Evolutionary conservation across 2,888 invertebrate species (phyloP), one percentile per base, ranked within the genome.

Genomic region (Willowsia nigromaculata): DNA sequence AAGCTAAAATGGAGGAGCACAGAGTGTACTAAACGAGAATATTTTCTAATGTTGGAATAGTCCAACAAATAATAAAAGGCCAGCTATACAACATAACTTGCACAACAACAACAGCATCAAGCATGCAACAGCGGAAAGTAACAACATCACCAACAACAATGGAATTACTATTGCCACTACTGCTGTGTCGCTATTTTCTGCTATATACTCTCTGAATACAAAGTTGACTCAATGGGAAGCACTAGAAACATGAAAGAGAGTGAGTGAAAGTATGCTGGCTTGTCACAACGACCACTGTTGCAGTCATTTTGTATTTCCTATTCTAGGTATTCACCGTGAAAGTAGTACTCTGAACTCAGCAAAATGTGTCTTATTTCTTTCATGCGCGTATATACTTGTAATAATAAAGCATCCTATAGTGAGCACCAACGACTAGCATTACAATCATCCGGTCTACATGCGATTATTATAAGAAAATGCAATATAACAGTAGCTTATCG

Each of bases 201-300:
- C 68, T 22, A 1, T 9, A 37, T 68, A 15, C 40, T 40, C 37
- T 18, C 13, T 56, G 74, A 84, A 84, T 84, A 71, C 56, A 84
- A 74, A 84, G 40, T 25, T 53, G 56, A 56, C 25, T 82, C 43
- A 82, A 82, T 82, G 62, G 81, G 43, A 65, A 82, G 65, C 81
- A 62, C 43, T 82, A 83, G 71, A 68, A 65, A 82, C 82, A 82
- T 65, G 33, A 18, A 65, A 13, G n/a, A n/a, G 68, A 68, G 11
- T 40, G 40, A 68, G 68, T 68, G 65, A 82, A 62, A 33, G 83
- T 83, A 68, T 83, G 53, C 53, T 71, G 71, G 83, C 83, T 53
- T 83, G 83, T 83, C 83, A 83, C 68, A 68, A 68, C 68, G 11
- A 68, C 68, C 15, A 68, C 83, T 71, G 71, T 71, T 83, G 83